These are phyloP conservation scores for Leptinotarsa defecta DNA, from an alignment of 1,140 invertebrate species.

Conservation along the genomic window DNA sequence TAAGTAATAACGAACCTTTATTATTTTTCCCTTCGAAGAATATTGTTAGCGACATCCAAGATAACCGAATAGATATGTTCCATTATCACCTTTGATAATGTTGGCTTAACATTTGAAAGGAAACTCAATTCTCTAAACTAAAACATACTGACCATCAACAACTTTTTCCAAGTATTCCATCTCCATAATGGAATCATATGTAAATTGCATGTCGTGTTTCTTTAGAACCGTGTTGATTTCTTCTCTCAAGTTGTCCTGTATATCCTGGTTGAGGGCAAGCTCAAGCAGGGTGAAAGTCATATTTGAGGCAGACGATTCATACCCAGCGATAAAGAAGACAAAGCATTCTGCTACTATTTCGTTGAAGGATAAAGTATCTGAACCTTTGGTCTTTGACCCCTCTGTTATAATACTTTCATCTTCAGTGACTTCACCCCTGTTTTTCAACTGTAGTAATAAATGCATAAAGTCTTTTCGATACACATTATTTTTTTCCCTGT, in stretches of 20 bases:
- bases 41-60: too few species aligned
- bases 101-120: too few species aligned
- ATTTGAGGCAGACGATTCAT: conserved; percentile 59
- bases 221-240: too few species aligned
- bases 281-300: conserved; percentile 60
- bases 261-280: conserved; percentile 36
- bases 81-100: too few species aligned
- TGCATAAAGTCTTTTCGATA: conserved; percentile 63
- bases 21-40: too few species aligned
- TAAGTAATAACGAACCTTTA: too few species aligned
- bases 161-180: too few species aligned
- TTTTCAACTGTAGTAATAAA: conserved; percentile 55
- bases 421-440: conserved; percentile 23
- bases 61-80: too few species aligned
- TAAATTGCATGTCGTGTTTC: too few species aligned
- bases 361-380: conserved; percentile 25
- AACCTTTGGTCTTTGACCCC: not conserved
- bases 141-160: not conserved
- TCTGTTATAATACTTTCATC: conserved; percentile 6
- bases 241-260: too few species aligned
- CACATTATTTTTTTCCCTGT: conserved; percentile 56
- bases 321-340: conserved; percentile 61
- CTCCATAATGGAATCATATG: too few species aligned
- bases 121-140: not conserved
- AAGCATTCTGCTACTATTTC: conserved; percentile 55